Conservation (phyloP, 2,888 invertebrate genomes). For the Galeopsomyia nigrocyanea region DNA sequence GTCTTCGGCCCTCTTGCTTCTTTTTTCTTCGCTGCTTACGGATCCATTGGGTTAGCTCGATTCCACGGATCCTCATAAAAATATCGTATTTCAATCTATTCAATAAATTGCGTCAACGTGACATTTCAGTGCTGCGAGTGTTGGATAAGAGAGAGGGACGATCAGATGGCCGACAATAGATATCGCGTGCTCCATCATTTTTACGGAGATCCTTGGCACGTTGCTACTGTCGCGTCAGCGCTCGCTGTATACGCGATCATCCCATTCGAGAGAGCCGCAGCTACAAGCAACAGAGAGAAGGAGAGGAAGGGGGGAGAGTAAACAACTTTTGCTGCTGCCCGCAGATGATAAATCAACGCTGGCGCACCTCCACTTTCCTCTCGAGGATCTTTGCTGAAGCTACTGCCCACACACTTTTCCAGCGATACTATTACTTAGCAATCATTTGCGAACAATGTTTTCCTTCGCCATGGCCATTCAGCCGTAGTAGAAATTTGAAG, state of each 20-base stretch:
- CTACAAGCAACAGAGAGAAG: not conserved
- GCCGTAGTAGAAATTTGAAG: too few species aligned
- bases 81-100: constrained; percentile 27
- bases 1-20: not conserved
- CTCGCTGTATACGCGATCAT: constrained; percentile 3
- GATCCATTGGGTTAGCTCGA: too few species aligned
- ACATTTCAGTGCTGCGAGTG: not conserved
- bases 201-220: constrained; percentile 1
- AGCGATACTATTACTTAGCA: too few species aligned
- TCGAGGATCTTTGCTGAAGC: too few species aligned
- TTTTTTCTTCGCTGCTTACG: constrained; percentile 12
- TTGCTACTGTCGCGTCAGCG: not conserved
- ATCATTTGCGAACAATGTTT: too few species aligned
- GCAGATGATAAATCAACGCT: constrained; percentile 9
- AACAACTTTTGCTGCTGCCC: too few species aligned
- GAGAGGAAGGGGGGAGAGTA: too few species aligned
- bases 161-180: not conserved
- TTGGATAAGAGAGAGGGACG: not conserved
- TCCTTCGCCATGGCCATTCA: too few species aligned
- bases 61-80: too few species aligned
- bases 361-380: too few species aligned
- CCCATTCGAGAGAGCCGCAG: not conserved
- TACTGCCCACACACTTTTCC: too few species aligned
- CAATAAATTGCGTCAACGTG: constrained; percentile 12
- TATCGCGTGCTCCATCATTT: constrained; percentile 2